phyloP scores from a whole-genome alignment of 2,113 vertebrate species.

The Phalacrocorax carbo region DNA sequence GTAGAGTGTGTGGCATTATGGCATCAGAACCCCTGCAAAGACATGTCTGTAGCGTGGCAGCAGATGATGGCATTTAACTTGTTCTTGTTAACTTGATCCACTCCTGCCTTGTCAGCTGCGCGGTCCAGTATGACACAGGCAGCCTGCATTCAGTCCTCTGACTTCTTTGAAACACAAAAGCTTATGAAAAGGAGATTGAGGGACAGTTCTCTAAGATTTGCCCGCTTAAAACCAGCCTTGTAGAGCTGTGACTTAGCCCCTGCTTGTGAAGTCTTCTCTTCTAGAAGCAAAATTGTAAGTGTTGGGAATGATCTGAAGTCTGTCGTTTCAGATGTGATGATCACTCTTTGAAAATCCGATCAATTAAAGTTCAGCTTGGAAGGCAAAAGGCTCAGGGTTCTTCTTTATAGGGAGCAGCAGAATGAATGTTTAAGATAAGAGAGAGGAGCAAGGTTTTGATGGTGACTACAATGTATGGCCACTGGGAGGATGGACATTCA shows the following conservation, averaged over 20 bases:
- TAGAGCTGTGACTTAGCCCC: background rate
- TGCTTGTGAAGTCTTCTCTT: background rate
- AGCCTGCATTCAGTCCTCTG: background rate
- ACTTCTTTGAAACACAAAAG: background rate
- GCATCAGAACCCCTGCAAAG: background rate
- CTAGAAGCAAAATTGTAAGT: background rate
- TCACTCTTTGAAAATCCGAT: background rate
- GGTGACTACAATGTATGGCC: background rate
- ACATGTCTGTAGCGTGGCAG: background rate
- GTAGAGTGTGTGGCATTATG: fast-evolving
- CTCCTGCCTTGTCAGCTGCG: background rate
- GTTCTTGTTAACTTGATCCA: background rate
- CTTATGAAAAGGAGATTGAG: background rate
- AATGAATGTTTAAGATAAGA: background rate
- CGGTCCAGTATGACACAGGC: background rate
- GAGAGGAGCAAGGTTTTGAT: background rate
- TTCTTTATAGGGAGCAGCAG: background rate
- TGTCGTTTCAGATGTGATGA: background rate
- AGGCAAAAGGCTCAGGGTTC: background rate
- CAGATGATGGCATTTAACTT: background rate
- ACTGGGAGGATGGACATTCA: background rate
- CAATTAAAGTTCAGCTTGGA: background rate
- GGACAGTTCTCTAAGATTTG: background rate
- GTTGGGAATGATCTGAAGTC: background rate
- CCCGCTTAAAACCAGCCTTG: background rate